phyloP scores from a whole-genome alignment of 2,888 invertebrate species.

The Hirudinaria manillensis region DNA sequence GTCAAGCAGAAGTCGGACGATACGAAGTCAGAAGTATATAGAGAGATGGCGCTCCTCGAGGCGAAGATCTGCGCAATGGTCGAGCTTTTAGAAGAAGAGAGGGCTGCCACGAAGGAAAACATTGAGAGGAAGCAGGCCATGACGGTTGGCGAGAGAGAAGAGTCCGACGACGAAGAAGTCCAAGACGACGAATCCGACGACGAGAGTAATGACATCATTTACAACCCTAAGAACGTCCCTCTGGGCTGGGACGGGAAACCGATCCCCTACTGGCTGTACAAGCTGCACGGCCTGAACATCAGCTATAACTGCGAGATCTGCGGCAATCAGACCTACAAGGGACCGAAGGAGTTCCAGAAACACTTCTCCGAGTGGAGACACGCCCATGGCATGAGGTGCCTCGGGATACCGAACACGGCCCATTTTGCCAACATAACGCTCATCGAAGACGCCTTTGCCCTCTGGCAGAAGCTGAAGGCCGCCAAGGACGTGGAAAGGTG shows the following conservation, averaged over 20 bases:
- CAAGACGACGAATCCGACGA: slow-evolving; percentile 51
- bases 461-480: slow-evolving; percentile 59
- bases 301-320: slow-evolving; percentile 99
- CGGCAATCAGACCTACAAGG: slow-evolving; percentile 95
- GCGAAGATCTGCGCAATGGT: slow-evolving; percentile 82
- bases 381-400: slow-evolving; percentile 86
- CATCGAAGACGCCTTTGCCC: slow-evolving; percentile 89
- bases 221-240: slow-evolving; percentile 97
- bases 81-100: slow-evolving; percentile 74
- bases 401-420: slow-evolving; percentile 98
- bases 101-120: slow-evolving; percentile 89
- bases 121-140: slow-evolving; percentile 95
- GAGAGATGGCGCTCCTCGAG: slow-evolving; percentile 80
- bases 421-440: slow-evolving; percentile 99
- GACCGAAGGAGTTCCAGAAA: slow-evolving; percentile 96
- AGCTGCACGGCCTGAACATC: slow-evolving; percentile 94
- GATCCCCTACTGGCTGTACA: slow-evolving; percentile 94
- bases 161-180: slow-evolving; percentile 53
- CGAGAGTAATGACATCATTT: slow-evolving; percentile 85
- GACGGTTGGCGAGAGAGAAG: slow-evolving; percentile 67
- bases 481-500: neutral
- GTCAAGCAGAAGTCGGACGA: slow-evolving; percentile 75
- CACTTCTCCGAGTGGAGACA: slow-evolving; percentile 85
- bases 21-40: slow-evolving; percentile 62
- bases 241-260: slow-evolving; percentile 96